phyloP scores from a whole-genome alignment of 1,140 invertebrate genomes.

The Patella vulgata region DNA sequence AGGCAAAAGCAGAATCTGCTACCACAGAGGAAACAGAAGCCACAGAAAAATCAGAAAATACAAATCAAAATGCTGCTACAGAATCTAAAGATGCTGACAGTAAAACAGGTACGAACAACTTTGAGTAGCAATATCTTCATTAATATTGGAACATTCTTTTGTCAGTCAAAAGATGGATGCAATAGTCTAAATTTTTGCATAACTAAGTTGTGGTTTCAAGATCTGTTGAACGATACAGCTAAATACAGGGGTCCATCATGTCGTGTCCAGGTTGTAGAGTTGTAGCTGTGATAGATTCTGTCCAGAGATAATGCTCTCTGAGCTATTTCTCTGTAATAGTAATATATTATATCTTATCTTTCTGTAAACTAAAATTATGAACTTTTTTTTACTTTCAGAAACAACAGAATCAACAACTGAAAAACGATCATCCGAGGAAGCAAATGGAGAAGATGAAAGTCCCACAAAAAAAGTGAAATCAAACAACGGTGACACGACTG shows the following conservation, averaged over 20 bases:
- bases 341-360: too few relatives aligned
- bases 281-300: too few relatives aligned
- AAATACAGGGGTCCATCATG: too few relatives aligned
- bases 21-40: conserved; percentile 24
- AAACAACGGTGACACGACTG: conserved; percentile 24
- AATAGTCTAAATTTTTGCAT: not conserved
- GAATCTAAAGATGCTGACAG: conserved; percentile 15
- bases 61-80: conserved; percentile 40
- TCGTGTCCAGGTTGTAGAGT: too few relatives aligned
- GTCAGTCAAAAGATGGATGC: not conserved
- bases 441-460: conserved; percentile 41
- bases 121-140: too few relatives aligned
- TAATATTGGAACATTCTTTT: too few relatives aligned
- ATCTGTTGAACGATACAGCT: too few relatives aligned
- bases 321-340: too few relatives aligned
- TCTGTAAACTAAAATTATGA: too few relatives aligned
- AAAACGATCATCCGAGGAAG: conserved; percentile 41
- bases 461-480: conserved; percentile 47
- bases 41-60: conserved; percentile 23
- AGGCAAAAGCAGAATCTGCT: conserved; percentile 33
- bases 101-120: not conserved
- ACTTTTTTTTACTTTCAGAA: too few relatives aligned
- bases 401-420: conserved; percentile 30
- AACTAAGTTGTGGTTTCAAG: not conserved
- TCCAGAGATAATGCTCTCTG: too few relatives aligned